Base-by-base conservation (phyloP, 2,797 vertebrate species). In the Hemibagrus guttatus region DNA sequence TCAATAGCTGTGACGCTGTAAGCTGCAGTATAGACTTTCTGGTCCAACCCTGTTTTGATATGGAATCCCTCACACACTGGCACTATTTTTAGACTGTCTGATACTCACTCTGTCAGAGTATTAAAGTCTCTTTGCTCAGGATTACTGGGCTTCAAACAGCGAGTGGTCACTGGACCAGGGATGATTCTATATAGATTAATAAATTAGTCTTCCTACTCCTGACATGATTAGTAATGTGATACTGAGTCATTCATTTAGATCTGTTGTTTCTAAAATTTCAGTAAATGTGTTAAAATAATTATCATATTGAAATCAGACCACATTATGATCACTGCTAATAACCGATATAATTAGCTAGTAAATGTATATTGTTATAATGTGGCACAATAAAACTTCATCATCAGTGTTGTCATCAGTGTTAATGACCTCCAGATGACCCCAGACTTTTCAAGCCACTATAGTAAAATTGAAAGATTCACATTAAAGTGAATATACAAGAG, bases 41-140 rank as follows among this genome's bases (percentile, higher is more conserved):
- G 52, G 16, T 63, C 56, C 59, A 81, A 59, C 12, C 26, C 35
- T 42, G 26, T 21, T 74, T 13, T 72, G 68, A 39, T 61, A 82
- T n/a, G 31, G n/a, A 35, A 74, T 82, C 26, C 28, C 66, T 63
- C 21, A 74, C 14, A 46, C 35, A 78, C 59, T 68, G 5, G 1
- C 13, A 21, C 2, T 76, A 52, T 86, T 86, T 82, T 75, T 64
- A 82, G 80, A 74, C 28, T 69, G 63, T 56, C 52, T 31, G 52
- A 31, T 46, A 59, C 46, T 68, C 28, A 59, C n/a, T 83, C 49
- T 56, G 31, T 31, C 52, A 82, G 14, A 64, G 6, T 6, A 54
- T 83, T 52, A 68, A 66, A 52, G 6, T 46, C 58, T 49, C 39
- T 21, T 52, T 68, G 3, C 3, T 39, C 1, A 82, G 39, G 26